Conservation (phyloP, 2,888 invertebrate genomes). For the Hydrotaea cyrtoneurina region DNA sequence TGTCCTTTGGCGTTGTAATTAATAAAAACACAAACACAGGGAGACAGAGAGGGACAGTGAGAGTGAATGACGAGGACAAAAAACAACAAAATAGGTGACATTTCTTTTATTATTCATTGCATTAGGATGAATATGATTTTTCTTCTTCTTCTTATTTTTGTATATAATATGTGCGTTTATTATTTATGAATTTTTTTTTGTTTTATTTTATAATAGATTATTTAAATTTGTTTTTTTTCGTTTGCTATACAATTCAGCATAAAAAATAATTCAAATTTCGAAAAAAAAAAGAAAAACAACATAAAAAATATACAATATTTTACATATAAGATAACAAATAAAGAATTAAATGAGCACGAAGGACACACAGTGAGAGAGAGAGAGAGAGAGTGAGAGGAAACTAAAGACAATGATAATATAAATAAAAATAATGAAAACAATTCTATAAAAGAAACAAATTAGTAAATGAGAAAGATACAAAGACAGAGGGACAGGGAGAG, state of each 20-base stretch:
- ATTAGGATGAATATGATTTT: constrained; percentile 45
- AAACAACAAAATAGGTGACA: constrained; percentile 10
- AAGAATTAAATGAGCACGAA: background rate
- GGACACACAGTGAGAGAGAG: background rate
- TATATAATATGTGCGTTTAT: constrained; percentile 49
- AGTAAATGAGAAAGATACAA: background rate
- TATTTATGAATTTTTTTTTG: constrained; percentile 30
- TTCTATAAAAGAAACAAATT: constrained; percentile 6
- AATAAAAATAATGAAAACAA: background rate
- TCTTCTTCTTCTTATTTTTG: constrained; percentile 31
- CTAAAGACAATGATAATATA: background rate
- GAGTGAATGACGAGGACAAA: no score
- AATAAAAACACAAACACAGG: background rate
- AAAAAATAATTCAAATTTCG: constrained; percentile 15
- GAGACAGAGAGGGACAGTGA: constrained; percentile 23
- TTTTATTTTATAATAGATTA: constrained; percentile 20
- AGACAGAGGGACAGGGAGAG: background rate
- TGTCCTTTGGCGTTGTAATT: background rate
- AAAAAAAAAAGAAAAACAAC: constrained; percentile 19
- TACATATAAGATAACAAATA: constrained; percentile 32
- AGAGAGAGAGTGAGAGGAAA: background rate
- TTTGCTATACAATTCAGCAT: constrained; percentile 52
- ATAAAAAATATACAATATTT: constrained; percentile 41
- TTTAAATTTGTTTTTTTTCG: constrained; percentile 9
- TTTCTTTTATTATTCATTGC: constrained; percentile 46